Evolutionary conservation across 92 coral and sea anemone species (phyloP).

Genomic region (Virgularia gustaviana): DNA sequence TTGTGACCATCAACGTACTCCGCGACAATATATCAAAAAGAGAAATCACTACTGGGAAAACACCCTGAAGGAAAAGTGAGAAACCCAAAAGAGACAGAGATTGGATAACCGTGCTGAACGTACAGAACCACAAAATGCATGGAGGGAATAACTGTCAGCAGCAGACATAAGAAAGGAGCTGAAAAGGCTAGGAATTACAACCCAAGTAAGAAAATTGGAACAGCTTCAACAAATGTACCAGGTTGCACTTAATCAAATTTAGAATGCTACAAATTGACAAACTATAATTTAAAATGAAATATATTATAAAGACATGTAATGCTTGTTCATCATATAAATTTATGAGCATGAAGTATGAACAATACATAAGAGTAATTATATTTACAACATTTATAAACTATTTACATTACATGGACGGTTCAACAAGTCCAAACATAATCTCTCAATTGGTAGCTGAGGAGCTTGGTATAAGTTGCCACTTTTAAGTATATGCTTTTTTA

Average conservation of each 20-base stretch:
- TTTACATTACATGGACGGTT: conserved; percentile 6
- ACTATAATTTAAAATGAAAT: no score
- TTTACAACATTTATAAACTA: background rate
- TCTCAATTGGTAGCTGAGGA: conserved; percentile 5
- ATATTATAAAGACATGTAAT: no score
- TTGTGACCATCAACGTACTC: conserved; percentile 28
- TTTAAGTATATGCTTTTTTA: conserved; percentile 1
- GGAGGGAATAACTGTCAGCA: background rate
- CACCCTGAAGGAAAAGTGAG: background rate
- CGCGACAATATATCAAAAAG: conserved; percentile 32
- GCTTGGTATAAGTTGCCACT: background rate
- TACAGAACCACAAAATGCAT: no score
- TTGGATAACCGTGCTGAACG: background rate
- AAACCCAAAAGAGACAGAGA: conserved; percentile 3
- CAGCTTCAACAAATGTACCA: conserved; percentile 8
- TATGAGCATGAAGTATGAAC: no score
- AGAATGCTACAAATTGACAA: no score
- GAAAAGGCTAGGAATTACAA: background rate
- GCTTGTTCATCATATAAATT: no score
- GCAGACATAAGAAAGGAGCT: background rate
- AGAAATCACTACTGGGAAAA: background rate
- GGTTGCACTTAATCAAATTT: conserved; percentile 8
- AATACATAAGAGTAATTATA: no score
- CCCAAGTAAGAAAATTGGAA: background rate
- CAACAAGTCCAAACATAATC: conserved; percentile 6